These are phyloP conservation scores for Mactra quadrangularis DNA, from an alignment of 1,140 invertebrate species.

Conservation along the genomic window DNA sequence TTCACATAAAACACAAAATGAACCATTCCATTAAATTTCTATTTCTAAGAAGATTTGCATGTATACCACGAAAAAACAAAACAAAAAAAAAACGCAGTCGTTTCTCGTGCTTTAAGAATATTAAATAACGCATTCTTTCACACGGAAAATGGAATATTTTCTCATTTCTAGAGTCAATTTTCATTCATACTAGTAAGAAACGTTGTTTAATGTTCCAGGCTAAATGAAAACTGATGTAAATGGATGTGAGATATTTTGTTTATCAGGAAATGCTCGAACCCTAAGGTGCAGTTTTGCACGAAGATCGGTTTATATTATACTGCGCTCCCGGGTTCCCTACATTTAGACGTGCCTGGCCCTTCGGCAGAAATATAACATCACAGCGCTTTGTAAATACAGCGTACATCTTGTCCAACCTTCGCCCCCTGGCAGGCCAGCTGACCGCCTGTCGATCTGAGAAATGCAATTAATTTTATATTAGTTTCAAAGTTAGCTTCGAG, in stretches of 20 bases:
- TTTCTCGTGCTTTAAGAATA: too few relatives aligned
- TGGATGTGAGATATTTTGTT: slow-evolving; percentile 37
- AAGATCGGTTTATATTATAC: slow-evolving; percentile 38
- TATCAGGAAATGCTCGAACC: slow-evolving; percentile 54
- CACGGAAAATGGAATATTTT: too few relatives aligned
- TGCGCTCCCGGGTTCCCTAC: slow-evolving; percentile 27
- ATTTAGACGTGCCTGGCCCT: slow-evolving; percentile 33
- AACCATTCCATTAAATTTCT: too few relatives aligned
- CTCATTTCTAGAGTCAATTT: too few relatives aligned
- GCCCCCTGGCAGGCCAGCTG: slow-evolving; percentile 43
- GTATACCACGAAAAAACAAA: too few relatives aligned
- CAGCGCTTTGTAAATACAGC: slow-evolving; percentile 24
- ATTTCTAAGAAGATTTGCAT: too few relatives aligned
- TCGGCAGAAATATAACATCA: slow-evolving; percentile 24
- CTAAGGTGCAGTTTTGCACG: slow-evolving; percentile 50
- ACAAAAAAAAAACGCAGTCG: too few relatives aligned
- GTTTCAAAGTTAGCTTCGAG: slow-evolving; percentile 44
- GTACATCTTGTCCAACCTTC: slow-evolving; percentile 20
- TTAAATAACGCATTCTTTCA: too few relatives aligned
- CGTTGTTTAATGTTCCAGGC: slow-evolving; percentile 47
- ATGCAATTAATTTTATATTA: slow-evolving; percentile 55
- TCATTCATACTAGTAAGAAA: neutral
- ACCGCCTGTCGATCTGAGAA: slow-evolving; percentile 34
- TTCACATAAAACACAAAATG: too few relatives aligned
- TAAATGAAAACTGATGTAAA: slow-evolving; percentile 51